Evolutionary conservation across 2,113 vertebrate species (phyloP), one percentile per base, ranked within the genome.

Genomic region (Strix aluco): DNA sequence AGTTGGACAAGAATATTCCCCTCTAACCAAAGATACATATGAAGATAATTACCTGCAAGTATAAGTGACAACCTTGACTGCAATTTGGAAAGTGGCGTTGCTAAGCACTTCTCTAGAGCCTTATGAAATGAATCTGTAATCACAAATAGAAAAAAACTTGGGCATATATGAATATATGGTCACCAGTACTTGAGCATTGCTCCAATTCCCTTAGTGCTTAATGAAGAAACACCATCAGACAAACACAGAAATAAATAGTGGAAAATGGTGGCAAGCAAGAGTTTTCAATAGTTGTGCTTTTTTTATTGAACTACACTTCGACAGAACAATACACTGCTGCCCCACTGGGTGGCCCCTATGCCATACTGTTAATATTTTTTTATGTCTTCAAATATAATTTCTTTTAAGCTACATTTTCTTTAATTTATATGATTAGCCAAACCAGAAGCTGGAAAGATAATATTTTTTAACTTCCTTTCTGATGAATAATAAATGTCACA

Each of bases 401-500:
- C 38, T 97, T 97, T 54, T 88, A 91, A 96, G 78, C 63, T 73
- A 63, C 87, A 85, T 96, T 97, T 97, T 94, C 63, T 92, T 96
- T 74, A 95, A 97, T 97, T 96, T 95, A 83, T 94, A 93, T 90
- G 75, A 96, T 95, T 94, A 97, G 87, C 69, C 92, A 96, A 97
- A 96, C 55, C 67, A 97, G 90, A 92, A 97, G 82, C 91, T 97
- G 89, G 92, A 97, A 96, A 97, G 91, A 97, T 96, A 98, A 96
- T 97, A 95, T 97, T 97, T 98, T 97, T 95, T 90, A 91, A 96
- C 97, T 98, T 98, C 97, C 97, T 98, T 98, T 97, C 97, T 97
- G 96, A 98, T 98, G 97, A 98, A 98, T 98, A 98, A 98, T 98
- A 98, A 98, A 98, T 98, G 97, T 94, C 97, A 97, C 97, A 85